Base-by-base conservation (phyloP, 2,113 vertebrate genomes). In the Melanerpes aurifrons region DNA sequence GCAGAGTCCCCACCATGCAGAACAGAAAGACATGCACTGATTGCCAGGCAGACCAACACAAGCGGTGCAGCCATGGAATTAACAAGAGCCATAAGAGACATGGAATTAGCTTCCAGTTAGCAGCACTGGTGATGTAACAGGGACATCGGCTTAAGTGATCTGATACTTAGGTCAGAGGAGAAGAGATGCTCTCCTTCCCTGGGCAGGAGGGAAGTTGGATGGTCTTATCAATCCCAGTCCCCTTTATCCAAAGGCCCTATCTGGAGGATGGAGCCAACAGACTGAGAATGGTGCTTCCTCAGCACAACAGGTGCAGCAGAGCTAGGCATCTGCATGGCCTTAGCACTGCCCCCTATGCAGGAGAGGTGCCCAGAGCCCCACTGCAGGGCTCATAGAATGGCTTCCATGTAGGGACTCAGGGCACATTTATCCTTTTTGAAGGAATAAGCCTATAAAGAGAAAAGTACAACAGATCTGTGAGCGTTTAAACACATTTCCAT, bases 401-500 rank as follows among this genome's bases (percentile, higher is more conserved):
- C 35, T 40, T 35, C 1, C 2, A 15, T 77, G 24, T 12, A 15
- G n/a, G 47, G 29, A 76, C 35, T 31, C 1, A 1, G 48, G 66
- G 40, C 24, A 32, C 6, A 31, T 50, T 83, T 66, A 35, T 11
- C 45, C 22, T 58, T 88, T 58, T 40, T 26, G 74, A 89, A 95
- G 26, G 24, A 89, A 82, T 50, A 81, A 94, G 8, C n/a, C 25
- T 67, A 79, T 91, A 62, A 84, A 92, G 40, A 79, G 50, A 37
- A 75, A 84, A 94, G 47, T 28, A 62, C 53, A 73, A 31, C 50
- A 78, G 63, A 85, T 70, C 71, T 76, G 75, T 63, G 8, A 82
- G 78, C 32, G 2, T 92, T 92, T 68, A 89, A 85, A 79, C 43
- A 25, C 61, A 68, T 82, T 91, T 93, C 92, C 68, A 16, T 67